These are phyloP conservation scores for Sylvia atricapilla DNA, from an alignment of 2,113 vertebrate genomes.

Conservation along the genomic window DNA sequence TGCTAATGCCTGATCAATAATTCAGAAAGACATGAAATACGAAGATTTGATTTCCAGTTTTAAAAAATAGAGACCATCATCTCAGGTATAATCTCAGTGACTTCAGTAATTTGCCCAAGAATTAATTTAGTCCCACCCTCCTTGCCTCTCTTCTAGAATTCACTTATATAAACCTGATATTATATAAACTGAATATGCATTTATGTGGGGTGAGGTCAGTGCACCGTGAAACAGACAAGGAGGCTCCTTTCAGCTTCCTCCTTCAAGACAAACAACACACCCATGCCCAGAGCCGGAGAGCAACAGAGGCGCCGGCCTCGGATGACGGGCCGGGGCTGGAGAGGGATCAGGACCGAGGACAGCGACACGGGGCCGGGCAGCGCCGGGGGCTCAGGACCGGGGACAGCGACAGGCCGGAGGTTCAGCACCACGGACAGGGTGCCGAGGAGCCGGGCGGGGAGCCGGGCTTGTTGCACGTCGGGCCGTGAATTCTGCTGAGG, in stretches of 20 bases:
- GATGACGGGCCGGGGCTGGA: fast-evolving
- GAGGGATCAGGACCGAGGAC: background rate
- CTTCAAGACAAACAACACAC: background rate
- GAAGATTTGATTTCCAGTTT: background rate
- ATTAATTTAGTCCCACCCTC: background rate
- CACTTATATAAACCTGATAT: slow-evolving; percentile 17
- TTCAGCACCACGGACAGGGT: background rate
- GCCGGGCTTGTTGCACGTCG: background rate
- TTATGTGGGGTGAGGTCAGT: background rate
- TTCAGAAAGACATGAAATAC: background rate
- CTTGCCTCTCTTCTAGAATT: background rate
- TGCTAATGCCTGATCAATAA: background rate
- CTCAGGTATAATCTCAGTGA: background rate
- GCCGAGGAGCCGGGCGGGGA: background rate
- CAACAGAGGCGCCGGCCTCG: background rate
- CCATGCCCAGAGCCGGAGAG: background rate
- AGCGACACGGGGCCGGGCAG: background rate
- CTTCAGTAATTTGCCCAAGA: background rate
- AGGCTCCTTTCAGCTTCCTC: background rate
- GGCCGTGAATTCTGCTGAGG: background rate
- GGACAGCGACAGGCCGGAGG: background rate
- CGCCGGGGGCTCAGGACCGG: fast-evolving
- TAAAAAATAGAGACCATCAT: background rate
- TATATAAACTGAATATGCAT: slow-evolving; percentile 9
- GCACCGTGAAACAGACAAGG: background rate